Evolutionary conservation across 2,797 vertebrate species (phyloP), one percentile per base, ranked within the genome.

Genomic region (Valencia hispanica): DNA sequence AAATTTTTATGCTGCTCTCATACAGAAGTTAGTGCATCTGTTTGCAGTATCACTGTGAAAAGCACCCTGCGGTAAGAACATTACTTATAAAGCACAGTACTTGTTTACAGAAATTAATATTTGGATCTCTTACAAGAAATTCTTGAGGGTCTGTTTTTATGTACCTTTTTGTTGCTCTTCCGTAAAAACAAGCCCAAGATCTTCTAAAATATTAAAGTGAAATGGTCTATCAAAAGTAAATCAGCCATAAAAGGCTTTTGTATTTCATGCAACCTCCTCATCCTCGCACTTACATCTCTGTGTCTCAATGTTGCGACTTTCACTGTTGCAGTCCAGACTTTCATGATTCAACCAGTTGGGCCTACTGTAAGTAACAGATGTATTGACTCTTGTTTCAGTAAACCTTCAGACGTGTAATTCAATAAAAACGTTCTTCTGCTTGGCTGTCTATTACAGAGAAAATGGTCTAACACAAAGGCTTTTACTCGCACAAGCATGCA

Each of bases 401-500:
- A 36, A 18, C 59, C 11, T 63, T 22, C 32, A 22, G 20, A 14
- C 34, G 22, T 25, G 34, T 6, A 25, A 39, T 22, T 39, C 7
- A 39, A 39, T 65, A 34, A 59, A 59, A 32, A 17, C 57, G 30
- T 14, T 57, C 53, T 7, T 5, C 55, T 59, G 57, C 57, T 32
- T 59, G 30, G 57, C 14, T 48, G 15, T 3, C 51, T 3, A n/a
- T 10, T 53, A 3, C 0, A 6, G 34, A 25, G 10, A 3, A 14
- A 39, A 12, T 39, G 59, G 9, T 63, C 3, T 3, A 25, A 25
- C 55, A 81, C 5, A 34, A 68, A 61, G 8, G 32, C 51, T 74
- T 81, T 63, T 51, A 79, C 30, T 79, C 39, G 32, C 61, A 81
- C 76, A 81, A 57, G 53, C 27, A 39, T 10, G 53, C 43, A 82